These are phyloP conservation scores for Eurystomus glaucurus DNA, from an alignment of 2,797 vertebrate species.

Conservation along the genomic window DNA sequence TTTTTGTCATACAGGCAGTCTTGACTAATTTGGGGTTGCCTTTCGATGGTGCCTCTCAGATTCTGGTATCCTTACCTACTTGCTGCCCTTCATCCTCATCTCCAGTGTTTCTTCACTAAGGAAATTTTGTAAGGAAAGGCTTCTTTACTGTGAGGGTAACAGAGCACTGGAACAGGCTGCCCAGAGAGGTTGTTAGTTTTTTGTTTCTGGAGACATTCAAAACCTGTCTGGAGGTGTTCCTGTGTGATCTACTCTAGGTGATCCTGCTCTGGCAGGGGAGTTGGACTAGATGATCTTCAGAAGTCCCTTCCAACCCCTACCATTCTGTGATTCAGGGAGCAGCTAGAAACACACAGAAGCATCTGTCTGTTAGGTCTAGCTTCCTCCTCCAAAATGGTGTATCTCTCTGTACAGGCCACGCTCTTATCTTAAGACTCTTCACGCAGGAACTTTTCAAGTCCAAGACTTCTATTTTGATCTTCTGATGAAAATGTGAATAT, in stretches of 20 bases:
- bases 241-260: no score
- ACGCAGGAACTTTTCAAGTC: neutral
- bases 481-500: neutral
- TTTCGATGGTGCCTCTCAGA: neutral
- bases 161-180: no score
- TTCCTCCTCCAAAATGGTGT: neutral
- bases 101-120: neutral
- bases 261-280: no score
- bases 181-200: no score
- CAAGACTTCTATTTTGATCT: neutral
- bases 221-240: no score
- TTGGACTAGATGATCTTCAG: no score
- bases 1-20: neutral
- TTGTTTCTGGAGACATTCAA: no score
- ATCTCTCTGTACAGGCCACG: accelerated
- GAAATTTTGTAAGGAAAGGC: no score
- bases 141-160: no score
- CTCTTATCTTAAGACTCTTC: neutral
- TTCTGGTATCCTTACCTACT: neutral
- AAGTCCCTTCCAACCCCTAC: no score
- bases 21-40: neutral
- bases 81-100: neutral
- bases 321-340: neutral
- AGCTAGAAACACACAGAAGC: neutral
- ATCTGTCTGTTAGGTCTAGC: neutral